Conservation (phyloP, 2,888 invertebrate species). For the Chromoteleia sp. region DNA sequence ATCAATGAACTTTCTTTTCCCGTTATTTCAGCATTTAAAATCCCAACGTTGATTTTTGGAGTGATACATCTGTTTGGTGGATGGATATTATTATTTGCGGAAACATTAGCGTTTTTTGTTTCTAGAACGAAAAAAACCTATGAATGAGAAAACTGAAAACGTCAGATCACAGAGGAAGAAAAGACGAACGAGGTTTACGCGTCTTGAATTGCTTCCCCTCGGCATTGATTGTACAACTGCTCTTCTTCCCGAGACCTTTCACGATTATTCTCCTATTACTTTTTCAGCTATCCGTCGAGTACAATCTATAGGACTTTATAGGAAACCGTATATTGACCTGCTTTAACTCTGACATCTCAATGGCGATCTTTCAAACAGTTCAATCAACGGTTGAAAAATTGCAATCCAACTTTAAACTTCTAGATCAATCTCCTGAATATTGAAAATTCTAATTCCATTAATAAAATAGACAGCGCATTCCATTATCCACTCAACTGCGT, state of each 20-base stretch:
- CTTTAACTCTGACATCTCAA: conserved; percentile 50
- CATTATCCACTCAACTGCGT: conserved; percentile 7
- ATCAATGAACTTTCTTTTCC: neutral
- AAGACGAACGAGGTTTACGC: conserved; percentile 42
- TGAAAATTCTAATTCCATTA: conserved; percentile 35
- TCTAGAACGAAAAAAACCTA: neutral
- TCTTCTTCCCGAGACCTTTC: conserved; percentile 38
- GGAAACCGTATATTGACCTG: conserved; percentile 53
- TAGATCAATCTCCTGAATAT: conserved; percentile 20
- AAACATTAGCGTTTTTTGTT: conserved; percentile 10
- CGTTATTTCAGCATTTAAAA: neutral
- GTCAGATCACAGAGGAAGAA: conserved; percentile 15
- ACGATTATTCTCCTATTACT: conserved; percentile 50
- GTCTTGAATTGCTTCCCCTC: conserved; percentile 39
- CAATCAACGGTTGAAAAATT: conserved; percentile 35
- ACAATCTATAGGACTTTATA: conserved; percentile 45
- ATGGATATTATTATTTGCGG: conserved; percentile 4
- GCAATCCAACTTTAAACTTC: conserved; percentile 30
- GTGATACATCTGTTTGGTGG: neutral
- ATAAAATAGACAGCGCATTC: conserved; percentile 19
- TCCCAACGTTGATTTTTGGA: neutral
- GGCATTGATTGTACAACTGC: conserved; percentile 41
- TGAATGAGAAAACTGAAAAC: conserved; percentile 28
- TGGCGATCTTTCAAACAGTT: conserved; percentile 33
- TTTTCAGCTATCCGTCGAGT: conserved; percentile 34